phyloP scores from a whole-genome alignment of 2,797 vertebrate species.

The Hapalemur alaotrensis region DNA sequence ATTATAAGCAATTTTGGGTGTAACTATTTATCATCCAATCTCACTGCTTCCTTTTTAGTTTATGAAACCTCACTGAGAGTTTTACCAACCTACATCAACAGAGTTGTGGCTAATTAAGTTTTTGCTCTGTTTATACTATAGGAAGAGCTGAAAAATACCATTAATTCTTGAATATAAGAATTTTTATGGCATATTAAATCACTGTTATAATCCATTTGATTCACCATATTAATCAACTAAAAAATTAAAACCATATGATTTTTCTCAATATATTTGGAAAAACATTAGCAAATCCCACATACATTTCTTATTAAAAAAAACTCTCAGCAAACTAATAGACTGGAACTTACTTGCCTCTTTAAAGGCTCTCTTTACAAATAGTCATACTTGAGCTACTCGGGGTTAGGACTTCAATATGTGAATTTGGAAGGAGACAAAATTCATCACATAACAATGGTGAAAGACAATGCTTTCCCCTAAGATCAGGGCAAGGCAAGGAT shows the following conservation, averaged over 20 bases:
- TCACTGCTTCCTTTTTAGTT: background rate
- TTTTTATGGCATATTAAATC: conserved; percentile 43
- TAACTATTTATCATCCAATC: background rate
- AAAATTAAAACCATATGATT: conserved; percentile 33
- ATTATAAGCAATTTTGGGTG: background rate
- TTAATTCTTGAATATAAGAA: background rate
- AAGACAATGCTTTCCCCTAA: background rate
- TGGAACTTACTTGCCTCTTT: background rate
- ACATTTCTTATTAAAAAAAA: background rate
- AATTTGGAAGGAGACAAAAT: background rate
- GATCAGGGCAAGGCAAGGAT: background rate
- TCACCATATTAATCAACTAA: conserved; percentile 27
- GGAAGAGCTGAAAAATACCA: background rate
- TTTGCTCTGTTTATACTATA: conserved; percentile 1
- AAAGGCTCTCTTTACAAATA: background rate
- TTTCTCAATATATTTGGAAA: conserved; percentile 33
- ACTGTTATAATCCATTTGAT: background rate
- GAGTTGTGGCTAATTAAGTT: background rate
- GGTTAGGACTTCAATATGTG: background rate
- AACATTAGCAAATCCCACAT: background rate
- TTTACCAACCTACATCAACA: background rate
- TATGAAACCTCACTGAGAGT: conserved; percentile 27
- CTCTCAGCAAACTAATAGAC: conserved; percentile 31
- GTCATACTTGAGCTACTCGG: background rate
- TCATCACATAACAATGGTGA: background rate